Evolutionary conservation across 2,888 invertebrate species (phyloP).

Genomic region (Acronicta leporina): DNA sequence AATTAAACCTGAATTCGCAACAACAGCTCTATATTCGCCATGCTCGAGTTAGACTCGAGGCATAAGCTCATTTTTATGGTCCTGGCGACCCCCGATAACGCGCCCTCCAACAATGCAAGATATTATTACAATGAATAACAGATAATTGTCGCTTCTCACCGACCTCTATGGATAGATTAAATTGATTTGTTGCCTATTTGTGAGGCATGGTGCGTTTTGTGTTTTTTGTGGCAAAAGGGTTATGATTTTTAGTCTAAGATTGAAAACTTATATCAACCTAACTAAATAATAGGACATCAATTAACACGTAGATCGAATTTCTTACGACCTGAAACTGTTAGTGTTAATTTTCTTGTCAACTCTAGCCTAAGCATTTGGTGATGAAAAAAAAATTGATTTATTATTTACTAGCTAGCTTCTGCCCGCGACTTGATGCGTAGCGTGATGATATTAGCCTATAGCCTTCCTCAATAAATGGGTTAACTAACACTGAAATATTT

Average conservation of each 20-base stretch:
- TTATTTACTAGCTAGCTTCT: too few relatives aligned
- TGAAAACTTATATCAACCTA: too few relatives aligned
- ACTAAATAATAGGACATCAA: too few relatives aligned
- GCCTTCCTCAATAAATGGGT: too few relatives aligned
- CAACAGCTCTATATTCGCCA: slow-evolving; percentile 65
- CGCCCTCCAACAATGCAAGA: slow-evolving; percentile 81
- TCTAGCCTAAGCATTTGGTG: too few relatives aligned
- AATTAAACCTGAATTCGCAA: slow-evolving; percentile 49
- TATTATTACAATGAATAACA: slow-evolving; percentile 81
- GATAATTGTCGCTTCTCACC: slow-evolving; percentile 77
- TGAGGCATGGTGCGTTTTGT: slow-evolving; percentile 25
- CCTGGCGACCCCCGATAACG: slow-evolving; percentile 83
- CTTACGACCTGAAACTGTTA: too few relatives aligned
- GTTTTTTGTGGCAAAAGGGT: slow-evolving; percentile 31
- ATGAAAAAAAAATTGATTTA: too few relatives aligned
- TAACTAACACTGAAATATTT: too few relatives aligned
- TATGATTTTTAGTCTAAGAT: neutral
- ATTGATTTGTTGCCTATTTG: slow-evolving; percentile 56
- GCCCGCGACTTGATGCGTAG: too few relatives aligned
- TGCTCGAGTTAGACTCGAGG: slow-evolving; percentile 80
- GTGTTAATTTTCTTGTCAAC: too few relatives aligned
- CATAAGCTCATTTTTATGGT: slow-evolving; percentile 89
- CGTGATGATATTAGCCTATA: too few relatives aligned
- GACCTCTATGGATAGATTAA: slow-evolving; percentile 57
- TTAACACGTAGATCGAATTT: too few relatives aligned